Conservation (phyloP, 2,888 invertebrate genomes). For the Alloscopus bannaensis region DNA sequence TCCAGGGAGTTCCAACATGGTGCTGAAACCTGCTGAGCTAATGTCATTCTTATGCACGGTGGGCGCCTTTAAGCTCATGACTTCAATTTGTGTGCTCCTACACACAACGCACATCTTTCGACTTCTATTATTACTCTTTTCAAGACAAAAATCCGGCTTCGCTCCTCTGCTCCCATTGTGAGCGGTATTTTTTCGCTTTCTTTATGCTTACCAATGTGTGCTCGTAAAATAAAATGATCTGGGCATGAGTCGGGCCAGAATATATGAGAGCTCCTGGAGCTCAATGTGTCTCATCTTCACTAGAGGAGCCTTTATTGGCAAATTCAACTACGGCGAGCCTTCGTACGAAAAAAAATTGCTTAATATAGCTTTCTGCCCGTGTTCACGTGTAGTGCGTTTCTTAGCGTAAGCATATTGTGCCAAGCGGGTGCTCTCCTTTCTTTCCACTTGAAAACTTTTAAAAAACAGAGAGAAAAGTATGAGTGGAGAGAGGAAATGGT, state of each 20-base stretch:
- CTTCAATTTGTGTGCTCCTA: not conserved
- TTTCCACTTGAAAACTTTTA: too few species aligned
- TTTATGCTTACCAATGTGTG: constrained; percentile 29
- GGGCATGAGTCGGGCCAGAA: constrained; percentile 16
- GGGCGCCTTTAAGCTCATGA: constrained; percentile 10
- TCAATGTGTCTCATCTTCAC: constrained; percentile 27
- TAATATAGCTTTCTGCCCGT: constrained; percentile 11
- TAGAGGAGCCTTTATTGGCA: constrained; percentile 20
- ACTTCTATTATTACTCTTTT: constrained; percentile 23
- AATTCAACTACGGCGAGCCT: not conserved
- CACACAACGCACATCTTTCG: not conserved
- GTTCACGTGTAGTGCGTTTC: not conserved
- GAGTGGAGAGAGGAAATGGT: constrained; percentile 39
- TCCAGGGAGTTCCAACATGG: constrained; percentile 46
- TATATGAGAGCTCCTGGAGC: not conserved
- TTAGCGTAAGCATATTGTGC: constrained; percentile 1
- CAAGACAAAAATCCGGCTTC: constrained; percentile 22
- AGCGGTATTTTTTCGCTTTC: constrained; percentile 19
- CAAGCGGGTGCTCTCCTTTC: too few species aligned
- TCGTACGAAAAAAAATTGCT: constrained; percentile 5
- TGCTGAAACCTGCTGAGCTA: constrained; percentile 56
- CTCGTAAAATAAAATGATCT: constrained; percentile 47
- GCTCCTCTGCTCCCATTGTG: not conserved
- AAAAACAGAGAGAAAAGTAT: not conserved
- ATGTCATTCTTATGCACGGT: constrained; percentile 34